Evolutionary conservation across 1,140 invertebrate species (phyloP), one percentile per base, ranked within the genome.

Genomic region (Nebria ingens): DNA sequence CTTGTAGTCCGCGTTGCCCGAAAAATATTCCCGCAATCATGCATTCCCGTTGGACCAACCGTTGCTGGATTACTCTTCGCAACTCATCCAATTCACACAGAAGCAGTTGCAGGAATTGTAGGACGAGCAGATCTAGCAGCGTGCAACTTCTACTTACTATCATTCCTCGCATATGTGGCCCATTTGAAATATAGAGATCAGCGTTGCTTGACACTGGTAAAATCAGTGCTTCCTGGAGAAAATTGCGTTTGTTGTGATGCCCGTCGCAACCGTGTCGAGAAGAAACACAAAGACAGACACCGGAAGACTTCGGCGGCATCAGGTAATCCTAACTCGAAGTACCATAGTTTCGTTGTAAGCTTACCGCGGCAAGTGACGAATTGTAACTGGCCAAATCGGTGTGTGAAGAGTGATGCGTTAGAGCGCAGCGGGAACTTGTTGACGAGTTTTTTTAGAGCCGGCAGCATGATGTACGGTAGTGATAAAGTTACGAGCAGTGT

Each of bases 51-150:
- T 66, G 80, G 84, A 6, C 79, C 86, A 12, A 80, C 85, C 52
- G 76, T 92, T 15, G 82, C 93, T 0, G 89, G 93, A 1, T 71
- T 95, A 1, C 76, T 94, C 20, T 98, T 98, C 75, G 92, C 95
- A 34, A 84, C 90, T 0, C 96, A 98, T 76, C 96, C 96, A 12
- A 86, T 98, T 59, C 96, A 98, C 72, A 93, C 91, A 19, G 95
- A 98, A 73, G 92, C 94, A 0, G 94, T 98, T 11, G 91, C 93
- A 2, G 93, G 93, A 6, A 84, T 98, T 49, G 94, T 98, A 2
- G 95, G 96, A 3, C 79, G 94, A 62, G 95, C 95, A 2, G 96
- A 98, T 73, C 76, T 97, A 15, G 82, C 93, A 9, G 90, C 91
- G 17, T 92, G 91, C 65, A 84, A 95, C 59, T 89, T 97, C 71